A percentile compares a stretch with the other conserved stretches of the same genome.
These are phyloP conservation scores for Cherax destructor DNA, from an alignment of 1,140 invertebrate species.

Conservation along the genomic window DNA sequence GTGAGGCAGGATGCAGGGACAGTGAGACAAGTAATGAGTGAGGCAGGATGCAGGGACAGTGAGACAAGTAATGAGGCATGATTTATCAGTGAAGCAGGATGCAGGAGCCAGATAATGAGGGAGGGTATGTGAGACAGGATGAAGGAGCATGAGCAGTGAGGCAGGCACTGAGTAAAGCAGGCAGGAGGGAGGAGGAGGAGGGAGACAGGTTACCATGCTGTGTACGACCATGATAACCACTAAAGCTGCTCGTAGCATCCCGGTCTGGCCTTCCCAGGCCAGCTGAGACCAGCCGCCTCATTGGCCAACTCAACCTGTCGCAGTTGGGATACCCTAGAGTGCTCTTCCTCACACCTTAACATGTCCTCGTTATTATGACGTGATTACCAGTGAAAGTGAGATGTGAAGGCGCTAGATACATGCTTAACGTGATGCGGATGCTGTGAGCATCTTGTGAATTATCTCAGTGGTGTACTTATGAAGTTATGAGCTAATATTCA, in stretches of 20 bases:
- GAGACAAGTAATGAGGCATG: no score
- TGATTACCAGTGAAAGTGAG: slow-evolving; percentile 27
- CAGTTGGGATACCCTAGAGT: slow-evolving; percentile 54
- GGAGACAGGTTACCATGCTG: not conserved
- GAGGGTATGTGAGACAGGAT: no score
- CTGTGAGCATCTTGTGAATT: slow-evolving; percentile 18
- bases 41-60: no score
- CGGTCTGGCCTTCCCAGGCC: slow-evolving; percentile 6
- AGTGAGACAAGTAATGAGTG: no score
- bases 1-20: no score
- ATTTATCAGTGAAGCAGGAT: no score
- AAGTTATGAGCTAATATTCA: slow-evolving; percentile 61
- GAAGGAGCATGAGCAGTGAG: no score
- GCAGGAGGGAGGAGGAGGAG: no score
- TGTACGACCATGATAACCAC: not conserved
- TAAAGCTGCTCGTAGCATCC: slow-evolving; percentile 23
- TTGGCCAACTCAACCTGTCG: slow-evolving; percentile 58
- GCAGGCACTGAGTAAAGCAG: no score
- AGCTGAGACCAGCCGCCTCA: not conserved
- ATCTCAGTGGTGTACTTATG: slow-evolving; percentile 32
- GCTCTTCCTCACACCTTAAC: slow-evolving; percentile 10
- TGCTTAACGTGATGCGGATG: slow-evolving; percentile 33
- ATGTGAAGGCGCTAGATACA: slow-evolving; percentile 19
- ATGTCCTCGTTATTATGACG: slow-evolving; percentile 33
- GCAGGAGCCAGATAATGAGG: no score